Evolutionary conservation across 2,113 vertebrate species (phyloP), one percentile per base, ranked within the genome.

Genomic region (Serinus canaria): DNA sequence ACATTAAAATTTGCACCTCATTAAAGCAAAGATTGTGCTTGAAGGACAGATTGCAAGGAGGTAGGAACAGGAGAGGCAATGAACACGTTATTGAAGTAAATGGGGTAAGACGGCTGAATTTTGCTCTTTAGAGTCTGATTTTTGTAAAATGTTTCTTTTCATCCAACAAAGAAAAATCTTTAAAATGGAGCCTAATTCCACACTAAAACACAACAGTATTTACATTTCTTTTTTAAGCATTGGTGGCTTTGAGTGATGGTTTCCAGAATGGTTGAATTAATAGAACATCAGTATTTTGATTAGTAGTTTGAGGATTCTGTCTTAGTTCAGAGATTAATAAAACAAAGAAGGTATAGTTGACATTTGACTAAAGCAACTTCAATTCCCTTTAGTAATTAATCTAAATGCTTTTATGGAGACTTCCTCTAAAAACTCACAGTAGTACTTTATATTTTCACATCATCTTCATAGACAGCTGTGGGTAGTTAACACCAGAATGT

Each of bases 1-100:
- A 68, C 59, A 83, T 94, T 86, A 46, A 88, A 94, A 95, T 95
- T 95, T 95, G 52, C 52, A 73, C 82, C 59, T 94, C 60, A 75
- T 88, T 94, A 93, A 91, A 94, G 53, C 22, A 89, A 90, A 90
- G 39, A 84, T 41, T 92, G 56, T 63, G 41, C 68, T 94, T 96
- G 90, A 97, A 90, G 80, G 91, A 84, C 86, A 89, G 68, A 63
- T 83, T 68, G 19, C 18, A 86, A 72, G 19, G 16, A 77, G 35
- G 72, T 56, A 92, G 43, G 50, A 89, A 81, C 4, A 72, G n/a
- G 2, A 79, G 55, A 80, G 66, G 24, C 21, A 74, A 81, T 0
- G 6, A 69, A 77, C 50, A 70, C 0, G 7, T 80, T 43, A 64
- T 15, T 90, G 75, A 90, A 41, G 59, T 74, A 90, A 94, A 74